These are phyloP conservation scores for Apistogramma diplotaenia DNA, from an alignment of 2,113 vertebrate species.

Conservation along the genomic window DNA sequence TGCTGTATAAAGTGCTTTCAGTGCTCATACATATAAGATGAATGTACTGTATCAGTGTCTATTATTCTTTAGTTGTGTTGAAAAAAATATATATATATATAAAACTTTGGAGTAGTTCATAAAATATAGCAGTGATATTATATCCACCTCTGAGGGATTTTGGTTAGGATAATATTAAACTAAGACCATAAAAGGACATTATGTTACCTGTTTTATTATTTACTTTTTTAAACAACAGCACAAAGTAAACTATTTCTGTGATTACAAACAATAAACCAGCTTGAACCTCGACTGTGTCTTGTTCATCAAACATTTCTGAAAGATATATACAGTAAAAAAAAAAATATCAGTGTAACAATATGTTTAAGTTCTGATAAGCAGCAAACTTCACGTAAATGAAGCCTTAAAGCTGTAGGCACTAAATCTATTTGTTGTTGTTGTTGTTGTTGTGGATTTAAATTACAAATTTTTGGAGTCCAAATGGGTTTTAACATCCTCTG, in stretches of 20 bases:
- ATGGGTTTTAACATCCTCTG: not conserved
- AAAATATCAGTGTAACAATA: not conserved
- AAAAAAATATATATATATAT: too few relatives aligned
- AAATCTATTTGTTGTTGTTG: not conserved
- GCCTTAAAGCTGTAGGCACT: not conserved
- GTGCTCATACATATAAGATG: too few relatives aligned
- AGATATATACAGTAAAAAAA: not conserved
- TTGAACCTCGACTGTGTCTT: not conserved
- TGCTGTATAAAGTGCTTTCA: too few relatives aligned
- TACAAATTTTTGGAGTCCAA: not conserved
- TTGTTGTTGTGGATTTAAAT: not conserved
- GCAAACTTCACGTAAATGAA: not conserved
- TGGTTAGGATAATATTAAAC: too few relatives aligned
- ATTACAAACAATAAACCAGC: not conserved
- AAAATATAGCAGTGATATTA: too few relatives aligned
- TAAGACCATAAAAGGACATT: not conserved
- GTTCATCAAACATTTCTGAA: not conserved
- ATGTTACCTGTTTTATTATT: not conserved
- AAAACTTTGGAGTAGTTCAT: too few relatives aligned
- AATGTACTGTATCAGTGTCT: too few relatives aligned
- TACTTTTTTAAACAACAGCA: not conserved
- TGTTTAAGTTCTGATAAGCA: not conserved
- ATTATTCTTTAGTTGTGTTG: too few relatives aligned
- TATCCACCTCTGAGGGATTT: too few relatives aligned
- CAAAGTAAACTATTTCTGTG: accelerated